Percentiles rank a stretch among this genome's conserved stretches.
phyloP scores from a whole-genome alignment of 2,113 vertebrate species.

The Pandion haliaetus region DNA sequence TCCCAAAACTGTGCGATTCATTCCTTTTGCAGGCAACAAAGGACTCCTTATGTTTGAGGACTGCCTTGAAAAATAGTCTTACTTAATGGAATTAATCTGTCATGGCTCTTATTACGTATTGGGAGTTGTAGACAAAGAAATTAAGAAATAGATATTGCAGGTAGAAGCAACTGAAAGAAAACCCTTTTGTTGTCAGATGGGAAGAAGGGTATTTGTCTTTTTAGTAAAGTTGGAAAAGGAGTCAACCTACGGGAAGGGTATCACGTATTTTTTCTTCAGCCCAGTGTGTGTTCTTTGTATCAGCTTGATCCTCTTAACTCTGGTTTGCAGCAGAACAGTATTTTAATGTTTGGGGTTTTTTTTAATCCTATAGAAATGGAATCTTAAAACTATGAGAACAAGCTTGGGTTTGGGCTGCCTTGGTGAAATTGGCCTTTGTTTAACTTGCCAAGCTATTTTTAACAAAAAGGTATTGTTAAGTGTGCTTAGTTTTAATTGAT shows the following conservation, averaged over 20 bases:
- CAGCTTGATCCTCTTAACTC: background rate
- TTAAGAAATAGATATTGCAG: conserved; percentile 5
- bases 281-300: background rate
- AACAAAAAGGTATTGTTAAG: background rate
- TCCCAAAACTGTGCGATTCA: background rate
- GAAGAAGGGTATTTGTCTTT: background rate
- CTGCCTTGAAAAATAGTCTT: conserved; percentile 26
- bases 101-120: background rate
- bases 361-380: background rate
- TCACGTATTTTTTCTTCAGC: background rate
- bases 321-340: background rate
- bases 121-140: conserved; percentile 11
- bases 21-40: conserved; percentile 17
- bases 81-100: conserved; percentile 33
- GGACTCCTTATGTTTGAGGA: background rate
- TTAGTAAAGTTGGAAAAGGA: background rate
- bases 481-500: background rate
- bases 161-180: background rate
- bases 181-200: background rate
- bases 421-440: background rate
- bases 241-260: background rate
- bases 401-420: background rate
- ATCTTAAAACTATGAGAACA: background rate
- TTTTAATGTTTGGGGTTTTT: background rate
- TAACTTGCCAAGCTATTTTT: background rate